Evolutionary conservation across 2,888 invertebrate genomes (phyloP).

Genomic region (Unio delphinus): DNA sequence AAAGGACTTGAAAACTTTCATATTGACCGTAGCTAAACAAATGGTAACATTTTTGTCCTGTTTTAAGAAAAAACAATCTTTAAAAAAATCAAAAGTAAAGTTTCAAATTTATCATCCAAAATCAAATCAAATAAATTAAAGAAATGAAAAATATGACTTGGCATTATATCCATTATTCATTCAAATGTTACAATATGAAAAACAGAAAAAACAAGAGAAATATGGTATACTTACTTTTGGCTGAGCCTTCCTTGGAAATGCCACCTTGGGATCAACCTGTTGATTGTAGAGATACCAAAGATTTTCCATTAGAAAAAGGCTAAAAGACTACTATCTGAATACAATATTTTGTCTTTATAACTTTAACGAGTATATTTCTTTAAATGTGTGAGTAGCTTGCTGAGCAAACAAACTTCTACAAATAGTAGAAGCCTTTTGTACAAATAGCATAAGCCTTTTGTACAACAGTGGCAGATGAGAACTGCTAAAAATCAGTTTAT

Average conservation of each 20-base stretch:
- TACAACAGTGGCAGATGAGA: too few relatives aligned
- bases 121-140: too few relatives aligned
- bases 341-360: not conserved
- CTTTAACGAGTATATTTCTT: not conserved
- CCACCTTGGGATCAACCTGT: constrained; percentile 99
- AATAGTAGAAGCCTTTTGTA: not conserved
- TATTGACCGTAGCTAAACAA: too few relatives aligned
- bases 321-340: too few relatives aligned
- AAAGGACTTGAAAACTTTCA: too few relatives aligned
- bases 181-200: not conserved
- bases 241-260: constrained; percentile 86
- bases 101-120: too few relatives aligned
- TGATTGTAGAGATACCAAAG: constrained; percentile 48
- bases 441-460: too few relatives aligned
- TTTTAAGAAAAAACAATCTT: too few relatives aligned
- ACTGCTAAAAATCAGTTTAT: too few relatives aligned
- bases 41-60: too few relatives aligned
- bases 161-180: not conserved
- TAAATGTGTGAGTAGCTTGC: not conserved
- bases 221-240: constrained; percentile 56
- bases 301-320: constrained; percentile 26
- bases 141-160: too few relatives aligned
- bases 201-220: not conserved
- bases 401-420: not conserved
- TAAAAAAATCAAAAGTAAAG: too few relatives aligned